phyloP scores from a whole-genome alignment of 2,797 vertebrate species.

The Paramormyrops hopkinsi region DNA sequence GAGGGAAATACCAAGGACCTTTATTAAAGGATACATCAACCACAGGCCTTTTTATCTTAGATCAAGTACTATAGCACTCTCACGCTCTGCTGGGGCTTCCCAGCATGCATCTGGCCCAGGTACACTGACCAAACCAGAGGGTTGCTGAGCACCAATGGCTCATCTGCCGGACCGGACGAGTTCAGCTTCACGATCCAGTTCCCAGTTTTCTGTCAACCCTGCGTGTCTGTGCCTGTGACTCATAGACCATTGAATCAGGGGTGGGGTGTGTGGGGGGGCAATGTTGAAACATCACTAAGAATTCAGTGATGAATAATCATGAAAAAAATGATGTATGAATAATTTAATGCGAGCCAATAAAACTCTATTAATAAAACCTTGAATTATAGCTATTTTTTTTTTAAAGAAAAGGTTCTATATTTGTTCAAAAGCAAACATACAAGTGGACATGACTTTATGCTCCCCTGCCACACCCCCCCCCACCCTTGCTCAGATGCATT shows the following conservation, averaged over 20 bases:
- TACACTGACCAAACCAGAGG: background rate
- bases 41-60: background rate
- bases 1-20: background rate
- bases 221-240: background rate
- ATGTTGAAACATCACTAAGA: background rate
- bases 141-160: background rate
- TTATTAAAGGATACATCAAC: background rate
- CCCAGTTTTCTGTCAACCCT: background rate
- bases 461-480: background rate
- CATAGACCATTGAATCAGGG: background rate
- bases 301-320: background rate
- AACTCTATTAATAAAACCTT: background rate
- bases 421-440: background rate
- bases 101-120: background rate
- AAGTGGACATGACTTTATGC: background rate
- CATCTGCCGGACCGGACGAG: background rate
- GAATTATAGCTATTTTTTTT: background rate
- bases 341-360: background rate
- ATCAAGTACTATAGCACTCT: background rate
- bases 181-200: background rate
- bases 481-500: background rate
- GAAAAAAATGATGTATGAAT: background rate
- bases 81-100: background rate
- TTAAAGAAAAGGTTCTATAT: background rate
- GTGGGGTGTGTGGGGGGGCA: background rate